phyloP scores from a whole-genome alignment of 2,113 vertebrate genomes.

The Rousettus leschenaultii region DNA sequence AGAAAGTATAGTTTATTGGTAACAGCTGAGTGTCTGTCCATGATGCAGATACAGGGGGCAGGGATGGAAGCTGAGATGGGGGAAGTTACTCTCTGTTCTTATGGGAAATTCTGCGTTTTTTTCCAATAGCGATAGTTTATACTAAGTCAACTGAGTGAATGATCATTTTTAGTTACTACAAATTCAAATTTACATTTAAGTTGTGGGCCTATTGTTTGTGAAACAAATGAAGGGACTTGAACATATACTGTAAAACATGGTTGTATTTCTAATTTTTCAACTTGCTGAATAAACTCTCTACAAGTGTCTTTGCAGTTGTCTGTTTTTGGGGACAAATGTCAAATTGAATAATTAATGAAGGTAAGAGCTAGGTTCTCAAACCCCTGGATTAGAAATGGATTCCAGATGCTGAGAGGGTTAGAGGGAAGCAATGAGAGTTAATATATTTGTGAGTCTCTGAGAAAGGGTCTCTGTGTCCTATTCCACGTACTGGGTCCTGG shows the following conservation, averaged over 20 bases:
- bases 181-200: background rate
- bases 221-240: background rate
- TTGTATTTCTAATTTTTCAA: background rate
- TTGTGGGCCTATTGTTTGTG: background rate
- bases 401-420: background rate
- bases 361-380: background rate
- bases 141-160: background rate
- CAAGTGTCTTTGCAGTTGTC: background rate
- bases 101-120: background rate
- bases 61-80: background rate
- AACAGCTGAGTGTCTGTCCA: background rate
- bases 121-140: background rate
- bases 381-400: background rate
- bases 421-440: background rate
- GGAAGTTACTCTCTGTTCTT: background rate
- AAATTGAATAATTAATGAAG: background rate
- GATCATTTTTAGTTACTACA: background rate
- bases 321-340: background rate
- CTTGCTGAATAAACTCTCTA: conserved; percentile 30
- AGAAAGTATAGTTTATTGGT: background rate
- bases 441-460: background rate
- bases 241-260: background rate
- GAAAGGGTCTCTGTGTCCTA: background rate
- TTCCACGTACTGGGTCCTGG: background rate
- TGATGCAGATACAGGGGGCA: background rate